Evolutionary conservation across 2,797 vertebrate species (phyloP).

Genomic region (Ctenopoma multispine): DNA sequence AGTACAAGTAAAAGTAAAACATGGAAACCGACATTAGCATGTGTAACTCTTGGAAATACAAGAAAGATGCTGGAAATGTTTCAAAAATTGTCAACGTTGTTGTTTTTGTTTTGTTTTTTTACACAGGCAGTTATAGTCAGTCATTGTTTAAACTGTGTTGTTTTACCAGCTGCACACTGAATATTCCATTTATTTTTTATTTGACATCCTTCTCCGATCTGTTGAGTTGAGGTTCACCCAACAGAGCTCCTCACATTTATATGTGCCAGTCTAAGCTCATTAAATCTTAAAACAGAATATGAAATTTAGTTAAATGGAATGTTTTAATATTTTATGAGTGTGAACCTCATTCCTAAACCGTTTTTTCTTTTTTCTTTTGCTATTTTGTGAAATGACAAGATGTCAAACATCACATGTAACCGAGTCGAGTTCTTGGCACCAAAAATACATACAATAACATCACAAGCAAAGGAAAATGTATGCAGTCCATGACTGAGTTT

Average conservation of each 20-base stretch:
- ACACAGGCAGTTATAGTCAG: slow-evolving; percentile 27
- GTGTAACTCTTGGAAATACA: slow-evolving; percentile 13
- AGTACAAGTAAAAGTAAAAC: not conserved
- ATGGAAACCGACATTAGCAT: not conserved
- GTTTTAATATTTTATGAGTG: slow-evolving; percentile 32
- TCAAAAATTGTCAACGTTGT: slow-evolving; percentile 7
- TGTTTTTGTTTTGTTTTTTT: slow-evolving; percentile 19
- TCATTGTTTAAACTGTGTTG: slow-evolving; percentile 42
- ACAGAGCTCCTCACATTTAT: slow-evolving; percentile 26
- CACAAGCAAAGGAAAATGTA: slow-evolving; percentile 33
- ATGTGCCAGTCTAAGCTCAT: slow-evolving; percentile 44
- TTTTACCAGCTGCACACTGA: slow-evolving; percentile 63
- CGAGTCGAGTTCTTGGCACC: slow-evolving; percentile 45
- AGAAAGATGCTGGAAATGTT: slow-evolving; percentile 22
- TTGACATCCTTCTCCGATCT: slow-evolving; percentile 52
- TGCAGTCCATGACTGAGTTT: slow-evolving; percentile 6
- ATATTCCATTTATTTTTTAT: slow-evolving; percentile 61
- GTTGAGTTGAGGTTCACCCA: slow-evolving; percentile 48
- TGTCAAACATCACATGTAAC: slow-evolving; percentile 62
- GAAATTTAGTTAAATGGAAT: slow-evolving; percentile 40
- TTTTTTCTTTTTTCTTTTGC: slow-evolving; percentile 10
- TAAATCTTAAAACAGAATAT: slow-evolving; percentile 50
- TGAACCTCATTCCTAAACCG: slow-evolving; percentile 28
- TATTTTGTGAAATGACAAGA: slow-evolving; percentile 44
- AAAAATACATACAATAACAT: slow-evolving; percentile 39